Evolutionary conservation across 2,797 vertebrate genomes (phyloP), one percentile per base, ranked within the genome.

Genomic region (Neomorphus geoffroyi): DNA sequence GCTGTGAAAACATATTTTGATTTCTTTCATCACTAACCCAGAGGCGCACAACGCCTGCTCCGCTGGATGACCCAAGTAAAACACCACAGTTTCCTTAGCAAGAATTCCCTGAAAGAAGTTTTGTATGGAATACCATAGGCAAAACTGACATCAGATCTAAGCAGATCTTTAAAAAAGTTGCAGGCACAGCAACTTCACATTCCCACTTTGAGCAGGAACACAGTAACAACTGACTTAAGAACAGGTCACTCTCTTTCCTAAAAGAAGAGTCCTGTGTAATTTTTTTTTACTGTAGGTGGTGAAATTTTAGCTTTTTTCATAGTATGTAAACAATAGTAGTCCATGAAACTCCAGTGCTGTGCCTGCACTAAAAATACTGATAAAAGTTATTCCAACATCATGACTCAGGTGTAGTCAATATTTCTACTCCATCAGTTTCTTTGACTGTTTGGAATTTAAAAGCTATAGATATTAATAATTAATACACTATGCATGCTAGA

Each of bases 371-470:
- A 37, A 27, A 70, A 65, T 32, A 33, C 28, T 21, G 65, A 17
- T 15, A 21, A n/a, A 61, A 39, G 61, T 2, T 35, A 46, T 5
- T 53, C 9, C 53, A 51, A 4, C 0, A 1, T 4, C 35, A 53
- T 15, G 56, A 33, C 69, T 62, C 51, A 37, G n/a, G 11, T 11
- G 10, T 1, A 69, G 72, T 22, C 69, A 57, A 1, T 6, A 16
- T 54, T 90, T 73, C 57, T 41, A 35, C 16, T 50, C 24, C 46
- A 72, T 35, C 37, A 14, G 0, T 46, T 60, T 65, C 58, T 69
- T 7, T 43, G 61, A 33, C 41, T 3, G 0, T 2, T 33, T 50
- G 57, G 82, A 67, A 43, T 69, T 39, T 39, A 35, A 85, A 87
- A 75, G 39, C 30, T 62, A 50, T 33, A 23, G 10, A 10, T 8